Evolutionary conservation across 2,888 invertebrate genomes (phyloP).

Genomic region (Xestia ashworthii): DNA sequence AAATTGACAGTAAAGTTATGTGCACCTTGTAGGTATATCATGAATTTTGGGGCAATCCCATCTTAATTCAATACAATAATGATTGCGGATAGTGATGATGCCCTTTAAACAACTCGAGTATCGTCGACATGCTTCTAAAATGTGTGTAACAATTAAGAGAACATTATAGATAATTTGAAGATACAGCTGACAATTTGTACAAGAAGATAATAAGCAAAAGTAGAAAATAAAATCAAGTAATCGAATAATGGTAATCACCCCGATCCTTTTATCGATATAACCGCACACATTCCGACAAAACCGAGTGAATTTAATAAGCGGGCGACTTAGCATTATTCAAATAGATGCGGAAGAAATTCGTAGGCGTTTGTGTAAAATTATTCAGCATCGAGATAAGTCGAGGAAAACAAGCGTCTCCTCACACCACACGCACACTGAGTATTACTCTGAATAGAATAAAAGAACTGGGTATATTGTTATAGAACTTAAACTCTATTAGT

Average conservation of each 20-base stretch:
- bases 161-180: neutral
- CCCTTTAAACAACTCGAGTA: neutral
- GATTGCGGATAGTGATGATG: neutral
- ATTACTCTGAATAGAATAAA: slow-evolving; percentile 14
- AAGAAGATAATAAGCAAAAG: neutral
- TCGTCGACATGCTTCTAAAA: neutral
- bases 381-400: slow-evolving; percentile 58
- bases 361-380: slow-evolving; percentile 66
- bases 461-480: neutral
- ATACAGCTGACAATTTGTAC: neutral
- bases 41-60: neutral
- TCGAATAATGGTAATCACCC: slow-evolving; percentile 27
- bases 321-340: slow-evolving; percentile 66
- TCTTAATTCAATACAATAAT: neutral
- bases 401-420: slow-evolving; percentile 41
- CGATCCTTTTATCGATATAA: slow-evolving; percentile 46
- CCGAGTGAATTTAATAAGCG: slow-evolving; percentile 66
- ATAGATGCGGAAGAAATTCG: slow-evolving; percentile 64
- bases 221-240: slow-evolving; percentile 25
- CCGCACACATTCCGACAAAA: slow-evolving; percentile 38
- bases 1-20: too few relatives aligned
- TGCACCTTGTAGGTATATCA: too few relatives aligned
- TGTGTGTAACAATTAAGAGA: neutral
- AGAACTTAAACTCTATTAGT: neutral
- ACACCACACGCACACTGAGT: slow-evolving; percentile 12